These are phyloP conservation scores for Fistularia tabacaria DNA, from an alignment of 2,797 vertebrate genomes.

Conservation along the genomic window DNA sequence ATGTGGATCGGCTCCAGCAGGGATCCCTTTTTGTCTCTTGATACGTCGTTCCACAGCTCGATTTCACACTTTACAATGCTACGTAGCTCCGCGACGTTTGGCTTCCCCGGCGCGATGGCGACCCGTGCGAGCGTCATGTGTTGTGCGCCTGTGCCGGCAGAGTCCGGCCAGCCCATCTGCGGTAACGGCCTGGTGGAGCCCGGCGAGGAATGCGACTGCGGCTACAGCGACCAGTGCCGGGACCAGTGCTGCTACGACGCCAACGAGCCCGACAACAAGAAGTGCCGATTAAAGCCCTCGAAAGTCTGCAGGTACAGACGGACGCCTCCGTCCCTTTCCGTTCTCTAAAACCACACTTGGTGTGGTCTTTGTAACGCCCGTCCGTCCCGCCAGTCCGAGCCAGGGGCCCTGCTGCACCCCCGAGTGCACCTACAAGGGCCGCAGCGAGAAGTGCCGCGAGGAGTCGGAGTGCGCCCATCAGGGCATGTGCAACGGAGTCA, in stretches of 20 bases:
- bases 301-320: slow-evolving; percentile 88
- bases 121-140: neutral
- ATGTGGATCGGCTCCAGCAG: too few species aligned
- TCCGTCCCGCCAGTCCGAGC: slow-evolving; percentile 79
- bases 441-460: slow-evolving; percentile 88
- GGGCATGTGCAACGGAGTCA: slow-evolving; percentile 86
- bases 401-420: slow-evolving; percentile 93
- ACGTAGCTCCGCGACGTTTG: too few species aligned
- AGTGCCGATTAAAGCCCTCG: slow-evolving; percentile 87
- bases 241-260: slow-evolving; percentile 93
- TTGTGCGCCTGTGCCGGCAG: slow-evolving; percentile 57
- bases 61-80: too few species aligned
- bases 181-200: slow-evolving; percentile 95
- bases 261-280: slow-evolving; percentile 88
- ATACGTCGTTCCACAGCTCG: too few species aligned
- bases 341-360: neutral
- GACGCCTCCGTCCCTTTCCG: neutral
- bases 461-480: slow-evolving; percentile 94
- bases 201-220: slow-evolving; percentile 97
- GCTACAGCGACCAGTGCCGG: slow-evolving; percentile 94
- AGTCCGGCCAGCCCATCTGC: slow-evolving; percentile 97
- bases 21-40: too few species aligned
- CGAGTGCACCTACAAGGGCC: slow-evolving; percentile 79
- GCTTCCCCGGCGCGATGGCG: too few species aligned
- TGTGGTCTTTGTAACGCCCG: neutral